Conservation (phyloP, 2,797 vertebrate species). For the Aplochiton taeniatus region DNA sequence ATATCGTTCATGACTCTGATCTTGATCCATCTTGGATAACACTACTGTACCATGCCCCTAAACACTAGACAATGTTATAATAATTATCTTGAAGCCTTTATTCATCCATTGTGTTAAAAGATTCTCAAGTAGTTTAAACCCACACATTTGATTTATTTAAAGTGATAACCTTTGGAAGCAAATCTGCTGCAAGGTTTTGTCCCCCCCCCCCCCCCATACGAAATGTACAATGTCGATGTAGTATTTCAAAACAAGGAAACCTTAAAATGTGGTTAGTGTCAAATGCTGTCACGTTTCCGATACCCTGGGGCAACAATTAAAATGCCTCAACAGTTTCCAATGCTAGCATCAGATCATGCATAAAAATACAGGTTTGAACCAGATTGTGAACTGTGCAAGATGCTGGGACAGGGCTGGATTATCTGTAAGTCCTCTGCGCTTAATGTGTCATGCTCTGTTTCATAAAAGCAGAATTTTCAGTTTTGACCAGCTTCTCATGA, state of each 20-base stretch:
- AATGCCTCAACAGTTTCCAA: conserved; percentile 42
- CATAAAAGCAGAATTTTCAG: not conserved
- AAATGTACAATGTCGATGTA: not conserved
- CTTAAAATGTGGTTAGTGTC: not conserved
- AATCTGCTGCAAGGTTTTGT: no score
- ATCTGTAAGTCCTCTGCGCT: not conserved
- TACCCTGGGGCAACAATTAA: conserved; percentile 21
- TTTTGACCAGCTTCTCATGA: not conserved
- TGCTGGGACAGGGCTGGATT: conserved; percentile 35
- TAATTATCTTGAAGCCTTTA: not conserved
- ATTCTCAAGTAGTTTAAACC: no score
- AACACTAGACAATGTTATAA: no score
- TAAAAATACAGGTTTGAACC: conserved; percentile 68
- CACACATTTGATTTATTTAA: no score
- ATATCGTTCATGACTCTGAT: not conserved
- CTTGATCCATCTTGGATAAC: not conserved
- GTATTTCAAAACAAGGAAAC: not conserved
- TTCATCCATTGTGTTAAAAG: not conserved
- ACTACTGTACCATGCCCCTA: not conserved
- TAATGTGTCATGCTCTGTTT: conserved; percentile 3
- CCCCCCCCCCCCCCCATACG: no score
- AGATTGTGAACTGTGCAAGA: conserved; percentile 55
- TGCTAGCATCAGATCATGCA: conserved; percentile 50
- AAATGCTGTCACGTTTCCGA: conserved; percentile 21
- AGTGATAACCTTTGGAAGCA: no score